Conservation (phyloP, 2,888 invertebrate genomes). For the Himalopsyche tibetana region DNA sequence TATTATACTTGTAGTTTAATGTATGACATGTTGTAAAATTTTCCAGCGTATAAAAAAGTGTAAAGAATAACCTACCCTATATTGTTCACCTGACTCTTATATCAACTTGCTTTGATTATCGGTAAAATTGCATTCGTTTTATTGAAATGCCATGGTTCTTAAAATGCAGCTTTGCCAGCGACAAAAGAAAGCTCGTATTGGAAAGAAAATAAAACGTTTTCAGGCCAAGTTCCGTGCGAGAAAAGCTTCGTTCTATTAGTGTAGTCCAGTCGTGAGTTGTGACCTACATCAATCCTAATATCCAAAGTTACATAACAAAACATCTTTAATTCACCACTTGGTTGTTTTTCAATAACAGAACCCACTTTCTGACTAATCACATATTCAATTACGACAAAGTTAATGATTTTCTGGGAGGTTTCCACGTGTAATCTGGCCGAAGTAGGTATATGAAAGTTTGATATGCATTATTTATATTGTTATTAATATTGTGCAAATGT, state of each 20-base stretch:
- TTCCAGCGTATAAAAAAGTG: too few relatives aligned
- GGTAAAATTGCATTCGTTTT: background rate
- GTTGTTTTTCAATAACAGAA: too few relatives aligned
- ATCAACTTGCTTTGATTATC: background rate
- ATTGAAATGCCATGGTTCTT: background rate
- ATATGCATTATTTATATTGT: background rate
- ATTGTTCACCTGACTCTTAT: too few relatives aligned
- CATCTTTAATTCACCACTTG: too few relatives aligned
- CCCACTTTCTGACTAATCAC: background rate
- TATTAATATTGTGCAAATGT: background rate
- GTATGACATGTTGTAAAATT: too few relatives aligned
- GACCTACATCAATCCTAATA: slow-evolving; percentile 35
- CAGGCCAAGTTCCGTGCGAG: slow-evolving; percentile 29
- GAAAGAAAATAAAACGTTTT: background rate
- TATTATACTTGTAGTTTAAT: too few relatives aligned
- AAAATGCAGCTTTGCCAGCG: background rate
- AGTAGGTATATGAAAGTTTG: too few relatives aligned
- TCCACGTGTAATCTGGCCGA: too few relatives aligned
- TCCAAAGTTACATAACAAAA: background rate
- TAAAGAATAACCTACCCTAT: too few relatives aligned
- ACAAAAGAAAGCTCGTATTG: background rate
- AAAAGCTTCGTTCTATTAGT: slow-evolving; percentile 39
- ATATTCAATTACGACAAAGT: background rate
- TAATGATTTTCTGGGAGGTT: background rate
- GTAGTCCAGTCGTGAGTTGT: background rate